Evolutionary conservation across 2,797 vertebrate species (phyloP).

Genomic region (Micrastur ruficollis): DNA sequence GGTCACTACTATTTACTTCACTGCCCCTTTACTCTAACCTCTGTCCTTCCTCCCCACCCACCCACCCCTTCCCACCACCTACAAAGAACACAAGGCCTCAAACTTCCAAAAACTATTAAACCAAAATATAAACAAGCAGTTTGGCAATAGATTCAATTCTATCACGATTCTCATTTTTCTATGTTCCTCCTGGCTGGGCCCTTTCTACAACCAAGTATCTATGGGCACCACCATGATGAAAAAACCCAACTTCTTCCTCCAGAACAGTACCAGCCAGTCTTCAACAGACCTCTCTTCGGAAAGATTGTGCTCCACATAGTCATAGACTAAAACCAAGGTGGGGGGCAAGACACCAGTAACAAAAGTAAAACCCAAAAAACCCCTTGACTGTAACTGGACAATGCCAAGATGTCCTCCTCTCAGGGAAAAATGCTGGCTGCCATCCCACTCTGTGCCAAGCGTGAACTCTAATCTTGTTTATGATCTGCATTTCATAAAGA

Average conservation of each 20-base stretch:
- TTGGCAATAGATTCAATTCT: background rate
- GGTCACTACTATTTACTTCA: background rate
- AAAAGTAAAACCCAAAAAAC: slow-evolving; percentile 1
- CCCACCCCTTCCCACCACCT: background rate
- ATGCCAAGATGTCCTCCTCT: background rate
- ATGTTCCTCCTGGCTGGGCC: background rate
- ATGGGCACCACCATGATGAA: background rate
- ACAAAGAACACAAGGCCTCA: background rate
- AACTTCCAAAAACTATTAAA: background rate
- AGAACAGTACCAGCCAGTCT: background rate
- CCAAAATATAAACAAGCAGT: background rate
- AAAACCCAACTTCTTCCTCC: background rate
- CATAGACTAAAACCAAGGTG: fast-evolving
- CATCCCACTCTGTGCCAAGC: background rate
- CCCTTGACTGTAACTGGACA: background rate
- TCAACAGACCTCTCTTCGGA: background rate
- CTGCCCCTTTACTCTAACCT: background rate
- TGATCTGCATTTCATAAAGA: background rate
- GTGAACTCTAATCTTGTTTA: background rate
- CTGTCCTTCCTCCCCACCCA: background rate
- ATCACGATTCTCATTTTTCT: background rate
- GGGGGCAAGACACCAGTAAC: background rate
- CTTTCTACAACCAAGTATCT: background rate
- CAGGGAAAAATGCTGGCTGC: background rate
- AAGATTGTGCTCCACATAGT: background rate